Base-by-base conservation (phyloP, 2,888 invertebrate species). In the Alcis repandata region DNA sequence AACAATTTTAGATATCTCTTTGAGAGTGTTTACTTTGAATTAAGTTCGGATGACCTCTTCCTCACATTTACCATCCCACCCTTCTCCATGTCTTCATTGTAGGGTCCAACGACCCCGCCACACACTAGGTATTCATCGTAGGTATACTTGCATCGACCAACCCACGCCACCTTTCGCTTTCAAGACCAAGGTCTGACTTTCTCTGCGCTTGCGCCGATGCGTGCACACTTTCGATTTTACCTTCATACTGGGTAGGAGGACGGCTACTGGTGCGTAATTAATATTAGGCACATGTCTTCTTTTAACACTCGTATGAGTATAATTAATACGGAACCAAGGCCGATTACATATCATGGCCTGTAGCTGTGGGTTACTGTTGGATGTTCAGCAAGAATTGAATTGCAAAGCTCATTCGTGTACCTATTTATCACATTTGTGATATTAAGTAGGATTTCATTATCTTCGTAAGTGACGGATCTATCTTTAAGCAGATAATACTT, bases 111-210 rank as follows among this genome's bases (percentile, higher is more conserved):
- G 53, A 53, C 53, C 53, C 22, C 9, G 6, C 36, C 38, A 36
- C 19, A n/a, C 22, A 38, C 43, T 43, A 19, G 43, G 19, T 13
- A 46, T n/a, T 22, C 46, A 22, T 27, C 15, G 32, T 32, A 8
- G 20, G 13, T 45, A 27, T 15, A 48, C 20, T 11, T 51, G 59
- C 57, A 60, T 53, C 65, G 61, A 41, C 36, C 58, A 63, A 61
- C 65, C 52, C 52, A 38, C 52, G 70, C 38, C 57, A 36, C 76
- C 84, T 85, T 84, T 84, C 85, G 77, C 82, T 84, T 79, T 84
- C 85, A 86, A 83, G 86, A 82, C 72, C 86, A 86, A 86, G 85
- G 86, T 86, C 77, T 71, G 74, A 79, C 84, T 85, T 83, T 82
- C 85, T 71, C 78, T 67, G 60, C 59, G 22, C 22, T 0, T 11